Base-by-base conservation (phyloP, 2,888 invertebrate species). In the Prosopocoilus inquinatus region DNA sequence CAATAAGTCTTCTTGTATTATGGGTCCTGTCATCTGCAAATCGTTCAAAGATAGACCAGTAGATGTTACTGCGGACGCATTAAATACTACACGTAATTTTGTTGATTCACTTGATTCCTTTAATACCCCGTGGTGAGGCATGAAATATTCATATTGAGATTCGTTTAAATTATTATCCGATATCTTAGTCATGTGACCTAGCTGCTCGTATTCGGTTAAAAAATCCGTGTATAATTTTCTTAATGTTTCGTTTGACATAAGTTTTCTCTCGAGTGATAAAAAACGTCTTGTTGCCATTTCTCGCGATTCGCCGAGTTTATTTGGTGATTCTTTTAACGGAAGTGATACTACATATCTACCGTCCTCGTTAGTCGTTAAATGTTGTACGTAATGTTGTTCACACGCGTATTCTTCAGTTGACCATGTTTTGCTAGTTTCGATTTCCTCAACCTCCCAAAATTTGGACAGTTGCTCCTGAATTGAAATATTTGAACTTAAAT, bases 21-120 rank as follows among this genome's bases (percentile, higher is more conserved):
- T 53, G 32, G 39, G 53, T 9, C 48, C 53, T 3, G 48, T 16
- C 16, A 48, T n/a, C 48, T 53, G 53, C n/a, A 48, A 39, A 16
- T 33, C 12, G 15, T 53, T 53, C 4, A 53, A 34, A 9, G 48
- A 39, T 11, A 16, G 5, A 5, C 53, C 53, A 8, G 39, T 28
- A n/a, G 35, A 28, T 20, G 38, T 36, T 9, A 36, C 36, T 33
- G 34, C 32, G 8, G 28, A 51, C 7, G 12, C 51, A 2, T 45
- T 16, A 16, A 49, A 49, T n/a, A 49, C 41, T 12, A 49, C 49
- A n/a, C 49, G 15, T 13, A 48, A 11, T 36, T 49, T 49, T 13
- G 49, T 49, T 9, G 39, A 39, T 13, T 9, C 15, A 11, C 49
- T 49, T 28, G 12, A 16, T 20, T 49, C 38, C 9, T 49, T 49